These are phyloP conservation scores for Uropsilus gracilis DNA, from an alignment of 2,113 vertebrate genomes.

Conservation along the genomic window DNA sequence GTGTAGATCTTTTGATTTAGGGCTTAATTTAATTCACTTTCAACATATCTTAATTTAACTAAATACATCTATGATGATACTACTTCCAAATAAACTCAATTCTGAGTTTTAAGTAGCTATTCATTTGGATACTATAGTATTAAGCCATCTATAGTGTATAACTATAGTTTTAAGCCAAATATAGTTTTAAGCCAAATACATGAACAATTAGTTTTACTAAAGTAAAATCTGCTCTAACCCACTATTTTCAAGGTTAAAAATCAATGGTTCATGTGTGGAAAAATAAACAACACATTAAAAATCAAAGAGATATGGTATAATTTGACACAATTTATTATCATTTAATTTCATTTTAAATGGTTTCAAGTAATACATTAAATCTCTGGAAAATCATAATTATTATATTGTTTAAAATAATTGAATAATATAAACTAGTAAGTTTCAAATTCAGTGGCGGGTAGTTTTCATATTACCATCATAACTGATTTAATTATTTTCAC, in stretches of 20 bases:
- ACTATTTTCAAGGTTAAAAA: background rate
- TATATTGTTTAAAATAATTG: background rate
- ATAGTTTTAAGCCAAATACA: no score
- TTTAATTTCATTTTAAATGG: constrained; percentile 1
- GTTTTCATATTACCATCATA: background rate
- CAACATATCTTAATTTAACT: background rate
- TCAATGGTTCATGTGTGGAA: background rate
- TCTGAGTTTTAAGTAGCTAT: background rate
- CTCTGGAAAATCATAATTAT: background rate
- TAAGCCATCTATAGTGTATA: background rate
- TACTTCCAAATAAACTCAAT: background rate
- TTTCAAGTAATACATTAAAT: background rate
- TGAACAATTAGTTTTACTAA: background rate
- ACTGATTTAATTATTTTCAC: background rate
- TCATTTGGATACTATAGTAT: background rate
- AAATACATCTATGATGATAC: background rate
- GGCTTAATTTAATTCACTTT: background rate
- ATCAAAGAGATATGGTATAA: background rate
- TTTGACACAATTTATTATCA: background rate
- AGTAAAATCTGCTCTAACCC: background rate
- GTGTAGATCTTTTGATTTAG: background rate
- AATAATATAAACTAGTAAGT: background rate
- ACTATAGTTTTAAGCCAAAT: background rate
- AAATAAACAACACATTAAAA: background rate
- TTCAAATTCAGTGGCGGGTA: background rate